These are phyloP conservation scores for Zelleria hepariella DNA, from an alignment of 2,888 invertebrate genomes.

Conservation along the genomic window DNA sequence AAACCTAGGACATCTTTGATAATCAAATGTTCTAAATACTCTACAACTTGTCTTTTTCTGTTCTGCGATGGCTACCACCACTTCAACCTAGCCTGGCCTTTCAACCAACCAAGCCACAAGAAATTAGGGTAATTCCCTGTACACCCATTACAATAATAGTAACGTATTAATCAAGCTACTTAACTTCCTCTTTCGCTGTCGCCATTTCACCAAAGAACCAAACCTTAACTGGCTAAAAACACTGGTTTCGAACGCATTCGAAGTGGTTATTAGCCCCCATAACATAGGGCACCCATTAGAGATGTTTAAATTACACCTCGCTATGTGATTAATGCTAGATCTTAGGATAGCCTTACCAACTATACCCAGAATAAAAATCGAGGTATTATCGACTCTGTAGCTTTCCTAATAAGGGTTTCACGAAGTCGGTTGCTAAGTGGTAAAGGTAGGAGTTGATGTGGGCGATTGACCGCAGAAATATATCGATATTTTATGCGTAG, in stretches of 20 bases:
- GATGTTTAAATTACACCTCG: neutral
- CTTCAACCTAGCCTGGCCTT: too few species aligned
- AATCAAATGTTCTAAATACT: too few species aligned
- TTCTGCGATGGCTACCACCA: too few species aligned
- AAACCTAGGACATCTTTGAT: too few species aligned
- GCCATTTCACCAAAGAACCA: neutral
- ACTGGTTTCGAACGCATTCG: neutral
- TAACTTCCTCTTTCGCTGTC: neutral
- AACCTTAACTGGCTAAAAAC: neutral
- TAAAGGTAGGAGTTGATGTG: neutral
- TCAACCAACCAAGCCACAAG: too few species aligned
- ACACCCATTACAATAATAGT: too few species aligned
- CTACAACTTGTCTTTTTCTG: too few species aligned
- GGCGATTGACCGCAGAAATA: neutral
- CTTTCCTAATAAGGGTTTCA: neutral
- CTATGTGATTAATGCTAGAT: neutral
- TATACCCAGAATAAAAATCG: neutral
- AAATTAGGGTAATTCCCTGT: too few species aligned
- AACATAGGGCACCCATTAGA: neutral
- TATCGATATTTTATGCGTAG: too few species aligned
- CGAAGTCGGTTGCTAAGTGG: neutral
- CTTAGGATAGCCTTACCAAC: neutral
- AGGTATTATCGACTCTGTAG: neutral
- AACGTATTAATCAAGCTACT: neutral
- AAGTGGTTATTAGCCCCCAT: neutral